Evolutionary conservation across 2,888 invertebrate genomes (phyloP).

Genomic region (Drosophila multiciliata): DNA sequence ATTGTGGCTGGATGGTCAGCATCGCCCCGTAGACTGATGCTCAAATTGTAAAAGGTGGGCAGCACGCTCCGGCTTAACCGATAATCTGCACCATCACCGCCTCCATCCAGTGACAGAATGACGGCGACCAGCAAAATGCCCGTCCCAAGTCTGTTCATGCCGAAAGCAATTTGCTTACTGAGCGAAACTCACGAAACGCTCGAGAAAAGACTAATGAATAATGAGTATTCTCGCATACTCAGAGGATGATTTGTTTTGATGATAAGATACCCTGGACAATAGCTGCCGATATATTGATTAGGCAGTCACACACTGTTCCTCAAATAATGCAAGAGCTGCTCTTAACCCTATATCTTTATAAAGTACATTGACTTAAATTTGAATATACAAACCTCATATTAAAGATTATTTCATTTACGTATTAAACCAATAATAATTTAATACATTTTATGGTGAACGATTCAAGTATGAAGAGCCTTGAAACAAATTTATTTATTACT

Average conservation of each 20-base stretch:
- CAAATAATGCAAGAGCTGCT: background rate
- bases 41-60: conserved; percentile 86
- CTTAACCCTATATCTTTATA: conserved; percentile 2
- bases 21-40: conserved; percentile 83
- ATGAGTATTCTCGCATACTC: conserved; percentile 37
- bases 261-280: conserved; percentile 57
- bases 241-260: conserved; percentile 27
- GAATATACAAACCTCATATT: background rate
- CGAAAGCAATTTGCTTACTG: conserved; percentile 49
- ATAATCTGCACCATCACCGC: conserved; percentile 49
- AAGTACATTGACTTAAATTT: background rate
- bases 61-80: conserved; percentile 83
- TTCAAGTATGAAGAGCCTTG: background rate
- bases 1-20: conserved; percentile 54
- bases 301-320: conserved; percentile 28
- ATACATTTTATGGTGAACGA: background rate
- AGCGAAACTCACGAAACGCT: conserved; percentile 10
- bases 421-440: background rate
- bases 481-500: background rate
- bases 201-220: conserved; percentile 28
- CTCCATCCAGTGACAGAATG: conserved; percentile 27
- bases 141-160: conserved; percentile 46
- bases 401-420: background rate
- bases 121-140: conserved; percentile 20
- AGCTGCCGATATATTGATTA: conserved; percentile 26